Evolutionary conservation across 2,113 vertebrate genomes (phyloP), one percentile per base, ranked within the genome.

Genomic region (Pogonocichla stellata): DNA sequence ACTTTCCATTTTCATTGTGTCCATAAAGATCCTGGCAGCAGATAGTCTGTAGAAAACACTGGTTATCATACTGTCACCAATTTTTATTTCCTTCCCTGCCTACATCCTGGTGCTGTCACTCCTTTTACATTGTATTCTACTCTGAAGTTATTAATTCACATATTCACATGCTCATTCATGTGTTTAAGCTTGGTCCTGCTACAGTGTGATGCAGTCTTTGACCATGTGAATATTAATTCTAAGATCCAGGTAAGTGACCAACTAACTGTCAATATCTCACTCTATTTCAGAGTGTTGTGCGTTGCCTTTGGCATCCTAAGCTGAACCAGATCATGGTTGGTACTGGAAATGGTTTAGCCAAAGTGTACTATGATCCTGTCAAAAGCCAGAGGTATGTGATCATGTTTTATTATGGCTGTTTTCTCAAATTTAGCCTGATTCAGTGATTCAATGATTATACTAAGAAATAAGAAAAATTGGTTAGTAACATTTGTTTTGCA

Each of bases 321-420:
- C 97, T 99, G 80, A 99, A 99, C 95, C 99, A 99, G 97, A 99
- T 99, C 91, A 99, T 99, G 99, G 99, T 99, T 94, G 99, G 99
- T 92, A 99, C 99, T 42, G 98, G 98, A 80, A 99, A 99, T 36
- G 99, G 99, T 84, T 92, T 99, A 96, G 99, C 98, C 54, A 99
- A 99, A 97, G 99, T 99, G 22, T 99, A 99, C 94, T 99, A 99
- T 48, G 99, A 99, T 96, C 99, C 99, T 54, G 94, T 99, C 88
- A 99, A 98, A 97, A 99, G 99, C 93, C 99, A 99, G 97, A 99
- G 99, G 99, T 99, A 98, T 3, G 90, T 88, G 79, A 25, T 90
- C 7, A 0, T 84, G 5, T 18, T 45, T 80, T 73, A 73, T 61
- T 28, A 16, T 74, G 26, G 13, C 45, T 60, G 43, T 64, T 60